phyloP scores from a whole-genome alignment of 1,140 invertebrate species.

The Thalassaphorura encarpata region DNA sequence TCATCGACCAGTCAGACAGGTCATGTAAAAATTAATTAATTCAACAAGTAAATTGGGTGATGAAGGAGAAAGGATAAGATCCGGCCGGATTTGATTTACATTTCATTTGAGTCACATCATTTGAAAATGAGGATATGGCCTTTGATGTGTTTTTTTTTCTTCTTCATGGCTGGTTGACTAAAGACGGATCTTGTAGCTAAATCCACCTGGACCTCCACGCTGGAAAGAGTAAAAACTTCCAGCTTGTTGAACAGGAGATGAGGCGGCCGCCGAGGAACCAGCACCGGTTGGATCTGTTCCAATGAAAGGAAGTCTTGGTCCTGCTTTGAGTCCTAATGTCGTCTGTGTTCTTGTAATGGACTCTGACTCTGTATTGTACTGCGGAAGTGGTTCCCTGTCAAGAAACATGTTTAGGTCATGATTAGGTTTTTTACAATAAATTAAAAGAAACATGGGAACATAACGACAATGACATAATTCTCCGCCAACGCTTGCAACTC shows the following conservation, averaged over 20 bases:
- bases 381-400: slow-evolving; percentile 30
- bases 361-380: slow-evolving; percentile 31
- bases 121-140: background rate
- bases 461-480: background rate
- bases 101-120: too few relatives aligned
- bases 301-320: slow-evolving; percentile 12
- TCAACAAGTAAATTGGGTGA: too few relatives aligned
- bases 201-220: slow-evolving; percentile 30
- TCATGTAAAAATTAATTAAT: too few relatives aligned
- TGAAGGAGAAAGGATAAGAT: too few relatives aligned
- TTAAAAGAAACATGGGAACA: background rate
- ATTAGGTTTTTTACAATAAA: background rate
- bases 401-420: background rate
- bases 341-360: slow-evolving; percentile 19
- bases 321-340: slow-evolving; percentile 21
- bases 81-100: too few relatives aligned
- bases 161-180: background rate
- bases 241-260: background rate
- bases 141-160: background rate
- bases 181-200: slow-evolving; percentile 31
- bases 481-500: background rate
- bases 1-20: too few relatives aligned
- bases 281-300: background rate
- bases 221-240: slow-evolving; percentile 30
- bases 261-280: background rate